Evolutionary conservation across 92 coral and sea anemone species (phyloP).

Genomic region (Plumapathes pennacea): DNA sequence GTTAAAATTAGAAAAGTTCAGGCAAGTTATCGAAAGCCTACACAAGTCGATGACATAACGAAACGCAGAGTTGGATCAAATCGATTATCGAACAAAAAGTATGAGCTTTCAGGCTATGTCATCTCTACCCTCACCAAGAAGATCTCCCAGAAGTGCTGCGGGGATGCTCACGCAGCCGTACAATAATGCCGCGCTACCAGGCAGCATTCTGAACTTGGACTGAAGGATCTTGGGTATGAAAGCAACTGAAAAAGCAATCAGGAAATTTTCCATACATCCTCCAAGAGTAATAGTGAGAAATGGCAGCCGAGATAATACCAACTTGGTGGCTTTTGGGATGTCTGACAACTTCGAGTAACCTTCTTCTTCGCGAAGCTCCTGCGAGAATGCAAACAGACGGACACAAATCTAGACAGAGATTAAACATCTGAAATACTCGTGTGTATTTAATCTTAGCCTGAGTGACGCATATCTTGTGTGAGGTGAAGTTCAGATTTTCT

Average conservation of each 20-base stretch:
- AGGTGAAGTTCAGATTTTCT: no score
- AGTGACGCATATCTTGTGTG: no score
- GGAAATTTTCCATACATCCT: slow-evolving; percentile 57
- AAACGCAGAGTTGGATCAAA: no score
- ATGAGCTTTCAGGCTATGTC: no score
- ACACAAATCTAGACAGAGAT: no score
- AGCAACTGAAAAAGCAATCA: slow-evolving; percentile 56
- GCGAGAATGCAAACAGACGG: no score
- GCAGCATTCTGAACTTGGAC: slow-evolving; percentile 52
- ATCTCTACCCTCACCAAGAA: slow-evolving; percentile 71
- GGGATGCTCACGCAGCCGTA: slow-evolving; percentile 62
- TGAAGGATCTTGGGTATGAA: slow-evolving; percentile 90
- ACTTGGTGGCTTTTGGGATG: slow-evolving; percentile 69
- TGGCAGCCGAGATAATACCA: slow-evolving; percentile 51
- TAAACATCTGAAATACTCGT: no score
- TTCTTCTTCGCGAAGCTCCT: slow-evolving; percentile 1
- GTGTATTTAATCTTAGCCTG: no score
- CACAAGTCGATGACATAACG: no score
- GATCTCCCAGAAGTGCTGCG: slow-evolving; percentile 66
- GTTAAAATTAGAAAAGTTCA: no score
- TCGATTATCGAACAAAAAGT: no score
- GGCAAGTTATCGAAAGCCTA: no score
- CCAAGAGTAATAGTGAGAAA: slow-evolving; percentile 65
- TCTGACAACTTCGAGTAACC: slow-evolving; percentile 57
- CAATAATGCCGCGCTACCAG: slow-evolving; percentile 61